These are phyloP conservation scores for Diaperis boleti DNA, from an alignment of 2,888 invertebrate genomes.

Conservation along the genomic window DNA sequence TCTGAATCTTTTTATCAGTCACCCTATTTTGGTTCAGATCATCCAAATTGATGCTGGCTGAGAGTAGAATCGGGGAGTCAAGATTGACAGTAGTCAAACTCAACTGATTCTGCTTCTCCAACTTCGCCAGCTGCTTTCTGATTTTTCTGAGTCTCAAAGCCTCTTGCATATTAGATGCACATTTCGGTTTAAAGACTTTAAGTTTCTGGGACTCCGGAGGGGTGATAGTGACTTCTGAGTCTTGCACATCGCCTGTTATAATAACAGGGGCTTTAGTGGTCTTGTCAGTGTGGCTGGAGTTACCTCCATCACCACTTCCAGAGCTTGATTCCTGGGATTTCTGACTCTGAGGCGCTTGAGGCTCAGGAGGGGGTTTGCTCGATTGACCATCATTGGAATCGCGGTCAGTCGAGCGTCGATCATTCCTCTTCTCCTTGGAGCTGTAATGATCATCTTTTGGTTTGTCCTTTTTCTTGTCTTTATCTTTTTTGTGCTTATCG, in stretches of 20 bases:
- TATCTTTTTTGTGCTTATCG: conserved; percentile 46
- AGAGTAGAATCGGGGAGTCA: conserved; percentile 20
- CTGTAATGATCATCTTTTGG: conserved; percentile 80
- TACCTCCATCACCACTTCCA: conserved; percentile 60
- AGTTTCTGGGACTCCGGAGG: conserved; percentile 40
- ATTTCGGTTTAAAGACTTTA: conserved; percentile 75
- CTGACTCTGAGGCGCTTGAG: conserved; percentile 61
- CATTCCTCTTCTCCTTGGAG: conserved; percentile 73
- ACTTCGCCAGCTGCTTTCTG: conserved; percentile 73
- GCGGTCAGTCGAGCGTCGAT: conserved; percentile 80
- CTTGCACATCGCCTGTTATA: conserved; percentile 9
- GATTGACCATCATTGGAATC: conserved; percentile 82
- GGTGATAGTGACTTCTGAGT: conserved; percentile 30
- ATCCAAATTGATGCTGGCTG: conserved; percentile 35
- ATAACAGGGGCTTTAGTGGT: conserved; percentile 30
- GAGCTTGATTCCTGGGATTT: conserved; percentile 48
- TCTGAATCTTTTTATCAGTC: neutral
- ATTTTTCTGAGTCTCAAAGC: conserved; percentile 76
- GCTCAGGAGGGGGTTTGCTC: conserved; percentile 61
- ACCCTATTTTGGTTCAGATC: conserved; percentile 28
- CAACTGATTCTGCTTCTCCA: conserved; percentile 67
- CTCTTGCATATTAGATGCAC: conserved; percentile 77
- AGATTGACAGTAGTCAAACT: conserved; percentile 53
- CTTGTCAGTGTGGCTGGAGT: conserved; percentile 56
- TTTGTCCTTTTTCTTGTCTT: conserved; percentile 61